Conservation (phyloP, 2,888 invertebrate species). For the Thumatha senex region DNA sequence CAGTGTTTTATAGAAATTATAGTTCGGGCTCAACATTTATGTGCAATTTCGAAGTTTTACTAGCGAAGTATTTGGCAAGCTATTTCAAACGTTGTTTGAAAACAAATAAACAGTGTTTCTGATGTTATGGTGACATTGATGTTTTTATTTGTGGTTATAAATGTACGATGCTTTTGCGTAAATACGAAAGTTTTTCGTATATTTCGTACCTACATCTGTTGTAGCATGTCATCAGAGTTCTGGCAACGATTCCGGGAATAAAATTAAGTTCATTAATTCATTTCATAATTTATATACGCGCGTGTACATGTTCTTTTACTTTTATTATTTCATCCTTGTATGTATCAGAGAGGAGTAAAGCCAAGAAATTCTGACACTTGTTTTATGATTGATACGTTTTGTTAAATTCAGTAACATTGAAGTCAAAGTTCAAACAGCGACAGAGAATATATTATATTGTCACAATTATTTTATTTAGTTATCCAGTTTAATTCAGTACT, state of each 20-base stretch:
- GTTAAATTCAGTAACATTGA: too few relatives aligned
- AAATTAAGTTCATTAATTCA: background rate
- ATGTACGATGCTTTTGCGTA: slow-evolving; percentile 18
- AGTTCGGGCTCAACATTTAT: slow-evolving; percentile 13
- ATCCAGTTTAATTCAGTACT: too few relatives aligned
- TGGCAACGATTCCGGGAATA: background rate
- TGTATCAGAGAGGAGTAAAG: too few relatives aligned
- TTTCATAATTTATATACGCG: too few relatives aligned
- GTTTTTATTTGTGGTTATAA: slow-evolving; percentile 31
- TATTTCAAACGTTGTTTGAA: slow-evolving; percentile 27
- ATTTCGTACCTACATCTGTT: slow-evolving; percentile 3
- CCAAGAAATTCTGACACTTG: too few relatives aligned
- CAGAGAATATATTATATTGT: too few relatives aligned
- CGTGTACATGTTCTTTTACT: too few relatives aligned
- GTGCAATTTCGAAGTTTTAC: slow-evolving; percentile 18
- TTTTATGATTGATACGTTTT: too few relatives aligned
- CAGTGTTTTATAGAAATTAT: slow-evolving; percentile 15
- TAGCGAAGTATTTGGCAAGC: slow-evolving; percentile 34
- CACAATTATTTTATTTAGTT: too few relatives aligned
- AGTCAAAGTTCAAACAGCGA: too few relatives aligned
- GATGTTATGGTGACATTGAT: slow-evolving; percentile 28
- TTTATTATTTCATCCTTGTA: too few relatives aligned
- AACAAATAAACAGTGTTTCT: slow-evolving; percentile 30
- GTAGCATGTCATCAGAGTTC: background rate
- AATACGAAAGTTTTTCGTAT: slow-evolving; percentile 19